Percentiles rank a stretch among this genome's conserved stretches.
phyloP scores from a whole-genome alignment of 1,140 invertebrate species.

The Brachionus rotundiformis region DNA sequence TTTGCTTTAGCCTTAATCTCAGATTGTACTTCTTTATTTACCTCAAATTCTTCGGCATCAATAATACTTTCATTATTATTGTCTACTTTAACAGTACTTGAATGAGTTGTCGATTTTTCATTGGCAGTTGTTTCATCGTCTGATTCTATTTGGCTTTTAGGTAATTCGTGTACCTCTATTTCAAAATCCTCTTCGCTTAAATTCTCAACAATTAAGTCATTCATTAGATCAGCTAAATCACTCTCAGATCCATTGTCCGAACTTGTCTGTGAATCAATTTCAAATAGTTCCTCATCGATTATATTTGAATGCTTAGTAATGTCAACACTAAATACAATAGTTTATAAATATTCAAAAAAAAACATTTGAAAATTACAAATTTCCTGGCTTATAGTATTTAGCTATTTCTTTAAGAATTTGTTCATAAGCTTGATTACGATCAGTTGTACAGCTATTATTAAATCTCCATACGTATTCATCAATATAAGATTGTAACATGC shows the following conservation, averaged over 20 bases:
- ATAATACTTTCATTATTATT: background rate
- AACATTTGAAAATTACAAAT: background rate
- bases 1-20: background rate
- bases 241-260: too few species aligned
- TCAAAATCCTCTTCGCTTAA: background rate
- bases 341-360: background rate
- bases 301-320: background rate
- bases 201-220: background rate
- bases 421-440: background rate
- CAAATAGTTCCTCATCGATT: background rate
- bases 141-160: background rate
- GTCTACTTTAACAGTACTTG: background rate
- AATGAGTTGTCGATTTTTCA: background rate
- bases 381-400: background rate
- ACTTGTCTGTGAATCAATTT: too few species aligned
- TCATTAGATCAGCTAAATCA: background rate
- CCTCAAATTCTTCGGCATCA: background rate
- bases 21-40: background rate
- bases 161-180: background rate
- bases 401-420: background rate
- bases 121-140: background rate
- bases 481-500: background rate
- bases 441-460: constrained; percentile 8
- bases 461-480: constrained; percentile 10
- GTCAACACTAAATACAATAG: background rate